Evolutionary conservation across 1,140 invertebrate genomes (phyloP).

Genomic region (Bombus picipes): DNA sequence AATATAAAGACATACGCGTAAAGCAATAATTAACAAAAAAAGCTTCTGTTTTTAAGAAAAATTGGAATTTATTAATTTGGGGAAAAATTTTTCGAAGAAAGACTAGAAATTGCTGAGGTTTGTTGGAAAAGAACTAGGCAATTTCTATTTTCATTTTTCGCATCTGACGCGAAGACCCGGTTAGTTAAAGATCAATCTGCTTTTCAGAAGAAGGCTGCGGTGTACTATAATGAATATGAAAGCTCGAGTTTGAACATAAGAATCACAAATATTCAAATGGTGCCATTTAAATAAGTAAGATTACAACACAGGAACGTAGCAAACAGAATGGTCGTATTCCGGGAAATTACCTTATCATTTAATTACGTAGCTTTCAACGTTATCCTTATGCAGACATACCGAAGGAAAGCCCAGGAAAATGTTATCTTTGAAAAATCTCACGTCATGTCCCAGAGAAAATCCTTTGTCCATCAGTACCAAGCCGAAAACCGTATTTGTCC

Average conservation of each 20-base stretch:
- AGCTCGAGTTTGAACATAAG: no score
- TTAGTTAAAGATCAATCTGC: neutral
- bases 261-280: neutral
- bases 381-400: neutral
- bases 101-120: no score
- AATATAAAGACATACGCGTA: no score
- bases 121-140: neutral
- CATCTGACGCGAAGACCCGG: neutral
- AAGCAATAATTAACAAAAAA: neutral
- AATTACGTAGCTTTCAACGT: constrained; percentile 11
- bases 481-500: constrained; percentile 59
- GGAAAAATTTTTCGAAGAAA: neutral
- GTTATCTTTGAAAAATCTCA: constrained; percentile 56
- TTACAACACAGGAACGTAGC: neutral
- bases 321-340: neutral
- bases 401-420: constrained; percentile 11
- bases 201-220: no score
- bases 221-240: neutral
- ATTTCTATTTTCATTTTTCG: neutral
- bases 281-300: neutral
- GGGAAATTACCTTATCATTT: constrained; percentile 23
- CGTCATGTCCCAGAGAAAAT: constrained; percentile 58
- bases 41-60: neutral
- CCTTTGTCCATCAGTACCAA: constrained; percentile 62
- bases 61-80: neutral